These are phyloP conservation scores for Drosophila tanythrix DNA, from an alignment of 2,888 invertebrate genomes.

Conservation along the genomic window DNA sequence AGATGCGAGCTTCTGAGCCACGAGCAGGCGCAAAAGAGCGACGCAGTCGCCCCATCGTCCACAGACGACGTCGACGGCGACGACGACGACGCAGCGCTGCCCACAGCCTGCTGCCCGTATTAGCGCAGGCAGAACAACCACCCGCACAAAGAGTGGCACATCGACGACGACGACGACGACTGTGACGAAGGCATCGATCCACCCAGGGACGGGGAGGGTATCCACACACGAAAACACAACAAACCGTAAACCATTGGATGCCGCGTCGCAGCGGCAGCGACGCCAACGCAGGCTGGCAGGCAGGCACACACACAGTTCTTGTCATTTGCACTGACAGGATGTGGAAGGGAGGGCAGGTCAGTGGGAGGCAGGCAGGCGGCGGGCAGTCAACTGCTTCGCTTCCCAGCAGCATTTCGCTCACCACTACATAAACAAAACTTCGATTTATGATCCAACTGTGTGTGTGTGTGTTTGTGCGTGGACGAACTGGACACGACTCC, in stretches of 20 bases:
- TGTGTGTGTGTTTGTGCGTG: constrained; percentile 32
- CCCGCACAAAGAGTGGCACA: constrained; percentile 42
- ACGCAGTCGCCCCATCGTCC: constrained; percentile 46
- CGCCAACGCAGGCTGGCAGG: constrained; percentile 8
- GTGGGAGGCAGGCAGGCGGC: background rate
- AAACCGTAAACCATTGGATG: constrained; percentile 83
- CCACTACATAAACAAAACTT: constrained; percentile 82
- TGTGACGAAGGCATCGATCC: constrained; percentile 29
- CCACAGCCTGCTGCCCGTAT: constrained; percentile 12
- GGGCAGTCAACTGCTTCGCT: constrained; percentile 19
- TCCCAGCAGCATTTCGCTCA: constrained; percentile 46
- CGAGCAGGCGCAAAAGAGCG: constrained; percentile 67
- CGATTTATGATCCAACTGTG: constrained; percentile 82
- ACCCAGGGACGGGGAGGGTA: constrained; percentile 20
- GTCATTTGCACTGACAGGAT: constrained; percentile 64
- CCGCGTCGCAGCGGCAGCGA: constrained; percentile 28
- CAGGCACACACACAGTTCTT: constrained; percentile 20
- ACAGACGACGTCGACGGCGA: constrained; percentile 16
- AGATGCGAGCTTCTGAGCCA: constrained; percentile 44
- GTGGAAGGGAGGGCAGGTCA: constrained; percentile 22
- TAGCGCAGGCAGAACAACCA: constrained; percentile 61
- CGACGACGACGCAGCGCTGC: constrained; percentile 38
- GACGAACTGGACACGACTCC: constrained; percentile 40
- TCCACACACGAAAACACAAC: constrained; percentile 75
- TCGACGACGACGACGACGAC: constrained; percentile 10